Conservation (phyloP, 1,140 invertebrate species). For the Ruditapes philippinarum region DNA sequence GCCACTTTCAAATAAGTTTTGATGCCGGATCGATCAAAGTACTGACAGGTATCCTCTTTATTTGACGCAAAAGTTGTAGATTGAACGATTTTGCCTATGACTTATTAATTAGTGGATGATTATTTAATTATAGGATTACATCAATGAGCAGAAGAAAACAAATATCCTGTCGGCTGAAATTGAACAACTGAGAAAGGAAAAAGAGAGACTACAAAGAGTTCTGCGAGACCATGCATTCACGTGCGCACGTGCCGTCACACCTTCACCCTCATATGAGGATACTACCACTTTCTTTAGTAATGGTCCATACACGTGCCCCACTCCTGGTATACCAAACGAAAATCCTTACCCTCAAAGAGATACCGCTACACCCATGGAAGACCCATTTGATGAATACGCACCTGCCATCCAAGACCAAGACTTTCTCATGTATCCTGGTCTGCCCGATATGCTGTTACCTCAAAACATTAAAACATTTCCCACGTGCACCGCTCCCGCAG, state of each 20-base stretch:
- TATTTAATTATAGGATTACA: slow-evolving; percentile 12
- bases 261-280: not conserved
- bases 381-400: slow-evolving; percentile 18
- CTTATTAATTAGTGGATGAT: not conserved
- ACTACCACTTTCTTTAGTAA: not conserved
- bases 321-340: not conserved
- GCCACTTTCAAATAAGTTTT: not conserved
- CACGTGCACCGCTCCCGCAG: not conserved
- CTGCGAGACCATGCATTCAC: not conserved
- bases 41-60: not conserved
- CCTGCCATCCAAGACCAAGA: not conserved
- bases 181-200: not conserved
- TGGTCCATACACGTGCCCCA: not conserved
- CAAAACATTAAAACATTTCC: not conserved
- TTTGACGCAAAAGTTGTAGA: not conserved
- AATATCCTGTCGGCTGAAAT: not conserved
- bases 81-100: not conserved
- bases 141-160: slow-evolving; percentile 5
- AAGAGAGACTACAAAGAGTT: not conserved
- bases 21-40: slow-evolving; percentile 27
- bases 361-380: not conserved
- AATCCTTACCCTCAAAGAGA: not conserved
- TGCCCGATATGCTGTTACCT: not conserved
- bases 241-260: not conserved
- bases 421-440: not conserved